Conservation (phyloP, 2,113 vertebrate genomes). For the Candoia aspera region DNA sequence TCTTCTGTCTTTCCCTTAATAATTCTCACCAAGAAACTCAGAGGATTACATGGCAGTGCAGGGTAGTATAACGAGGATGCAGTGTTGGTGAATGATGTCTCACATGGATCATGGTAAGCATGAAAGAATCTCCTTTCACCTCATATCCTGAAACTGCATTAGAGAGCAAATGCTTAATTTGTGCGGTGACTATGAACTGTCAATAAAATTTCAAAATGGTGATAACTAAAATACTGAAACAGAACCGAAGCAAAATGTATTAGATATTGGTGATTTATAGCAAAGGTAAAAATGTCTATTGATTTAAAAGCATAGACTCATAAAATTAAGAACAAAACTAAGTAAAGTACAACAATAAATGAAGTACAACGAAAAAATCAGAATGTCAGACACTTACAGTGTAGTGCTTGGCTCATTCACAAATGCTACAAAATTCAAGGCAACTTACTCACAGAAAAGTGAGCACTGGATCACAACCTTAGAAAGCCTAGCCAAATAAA, state of each 20-base stretch:
- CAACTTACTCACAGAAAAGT: neutral
- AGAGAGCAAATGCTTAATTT: neutral
- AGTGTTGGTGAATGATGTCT: neutral
- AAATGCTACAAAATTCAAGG: neutral
- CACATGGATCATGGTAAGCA: neutral
- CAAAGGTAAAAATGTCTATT: neutral
- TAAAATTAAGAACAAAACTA: neutral
- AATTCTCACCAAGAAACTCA: conserved; percentile 43
- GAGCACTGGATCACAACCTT: neutral
- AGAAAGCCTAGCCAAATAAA: neutral
- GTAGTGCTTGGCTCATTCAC: neutral
- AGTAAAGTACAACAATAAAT: neutral
- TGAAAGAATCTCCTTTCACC: neutral
- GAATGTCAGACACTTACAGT: neutral
- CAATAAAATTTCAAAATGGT: neutral
- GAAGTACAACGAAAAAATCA: neutral
- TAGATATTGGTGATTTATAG: neutral
- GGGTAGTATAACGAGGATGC: conserved; percentile 1
- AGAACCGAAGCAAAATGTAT: neutral
- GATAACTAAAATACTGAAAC: conserved; percentile 3
- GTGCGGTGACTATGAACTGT: neutral
- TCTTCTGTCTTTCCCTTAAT: conserved; percentile 40
- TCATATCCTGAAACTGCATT: neutral
- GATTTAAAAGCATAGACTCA: neutral
- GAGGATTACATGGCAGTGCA: neutral